These are phyloP conservation scores for Dicroscelio sp. DNA, from an alignment of 2,888 invertebrate species.

Conservation along the genomic window DNA sequence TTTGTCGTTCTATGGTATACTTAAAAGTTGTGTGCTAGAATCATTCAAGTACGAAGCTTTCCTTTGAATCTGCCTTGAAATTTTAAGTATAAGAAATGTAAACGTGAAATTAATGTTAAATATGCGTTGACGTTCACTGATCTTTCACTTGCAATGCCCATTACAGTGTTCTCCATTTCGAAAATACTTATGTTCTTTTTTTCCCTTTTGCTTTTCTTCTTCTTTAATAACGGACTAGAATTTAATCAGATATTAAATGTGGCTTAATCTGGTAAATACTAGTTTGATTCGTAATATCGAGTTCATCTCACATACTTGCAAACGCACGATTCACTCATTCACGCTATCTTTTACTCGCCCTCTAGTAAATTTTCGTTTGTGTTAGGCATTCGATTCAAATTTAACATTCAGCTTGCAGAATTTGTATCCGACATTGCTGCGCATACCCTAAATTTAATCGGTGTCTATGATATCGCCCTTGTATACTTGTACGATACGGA, in stretches of 20 bases:
- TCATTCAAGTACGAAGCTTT: conserved; percentile 86
- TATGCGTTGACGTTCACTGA: conserved; percentile 88
- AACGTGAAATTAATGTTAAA: conserved; percentile 83
- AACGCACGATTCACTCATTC: conserved; percentile 73
- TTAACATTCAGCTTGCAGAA: conserved; percentile 80
- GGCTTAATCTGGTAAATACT: conserved; percentile 91
- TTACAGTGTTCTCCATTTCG: conserved; percentile 80
- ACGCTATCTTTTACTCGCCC: conserved; percentile 68
- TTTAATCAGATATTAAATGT: conserved; percentile 91
- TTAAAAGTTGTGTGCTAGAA: conserved; percentile 80
- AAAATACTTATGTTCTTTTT: conserved; percentile 79
- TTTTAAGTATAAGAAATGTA: conserved; percentile 83
- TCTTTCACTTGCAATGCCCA: conserved; percentile 88
- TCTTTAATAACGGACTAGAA: conserved; percentile 90
- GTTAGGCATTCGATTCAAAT: conserved; percentile 77
- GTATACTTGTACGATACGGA: conserved; percentile 89
- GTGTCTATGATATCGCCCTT: conserved; percentile 85
- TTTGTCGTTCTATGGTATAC: conserved; percentile 22
- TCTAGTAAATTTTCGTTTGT: conserved; percentile 78
- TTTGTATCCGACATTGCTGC: conserved; percentile 71
- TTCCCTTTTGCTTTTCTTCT: conserved; percentile 20
- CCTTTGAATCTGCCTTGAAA: conserved; percentile 60
- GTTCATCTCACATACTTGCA: conserved; percentile 83
- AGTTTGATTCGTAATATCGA: conserved; percentile 91
- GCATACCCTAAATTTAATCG: conserved; percentile 78